Evolutionary conservation across 2,113 vertebrate genomes (phyloP), one percentile per base, ranked within the genome.

Genomic region (Ochotona princeps): DNA sequence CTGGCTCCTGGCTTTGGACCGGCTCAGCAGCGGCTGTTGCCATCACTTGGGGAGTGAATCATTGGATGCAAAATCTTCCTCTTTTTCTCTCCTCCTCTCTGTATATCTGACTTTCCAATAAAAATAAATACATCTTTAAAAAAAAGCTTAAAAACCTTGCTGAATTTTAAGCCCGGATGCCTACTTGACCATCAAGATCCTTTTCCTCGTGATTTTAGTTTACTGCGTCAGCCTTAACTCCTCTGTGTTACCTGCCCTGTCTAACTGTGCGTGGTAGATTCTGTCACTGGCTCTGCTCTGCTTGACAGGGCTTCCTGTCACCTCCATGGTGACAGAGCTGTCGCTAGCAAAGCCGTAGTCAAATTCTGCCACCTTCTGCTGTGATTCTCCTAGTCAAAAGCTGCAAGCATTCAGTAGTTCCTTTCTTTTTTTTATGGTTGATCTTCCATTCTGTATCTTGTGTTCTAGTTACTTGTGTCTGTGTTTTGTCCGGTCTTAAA

Each of bases 381-480:
- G 2, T 44, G 28, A 86, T 63, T 92, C 69, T 21, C 47, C 0
- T 38, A 54, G 44, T 81, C 49, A 67, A 67, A 92, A 86, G 26
- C 26, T 75, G 47, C 83, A 32, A 82, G 47, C 12, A 6, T 23
- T 54, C 30, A 15, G 25, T 38, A n/a, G 5, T 60, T 49, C 87
- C 17, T 84, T 20, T 78, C 18, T 26, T 49, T 47, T 49, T 44
- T 23, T 69, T 63, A 2, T 51, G 21, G 21, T 66, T 38, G 26
- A 79, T 51, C 12, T 87, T 49, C 25, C 8, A 23, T 30, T 60
- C 88, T 38, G 3, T 90, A 44, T 30, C 65, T 83, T 75, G 10
- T 86, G 26, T 66, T 91, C 49, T 80, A 69, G 44, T 51, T 90
- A n/a, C 86, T 85, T 72, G 26, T 72, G 17, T 74, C 11, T 76